Evolutionary conservation across 2,888 invertebrate genomes (phyloP), one percentile per base, ranked within the genome.

Genomic region (Ommatoiulus sabulosus): DNA sequence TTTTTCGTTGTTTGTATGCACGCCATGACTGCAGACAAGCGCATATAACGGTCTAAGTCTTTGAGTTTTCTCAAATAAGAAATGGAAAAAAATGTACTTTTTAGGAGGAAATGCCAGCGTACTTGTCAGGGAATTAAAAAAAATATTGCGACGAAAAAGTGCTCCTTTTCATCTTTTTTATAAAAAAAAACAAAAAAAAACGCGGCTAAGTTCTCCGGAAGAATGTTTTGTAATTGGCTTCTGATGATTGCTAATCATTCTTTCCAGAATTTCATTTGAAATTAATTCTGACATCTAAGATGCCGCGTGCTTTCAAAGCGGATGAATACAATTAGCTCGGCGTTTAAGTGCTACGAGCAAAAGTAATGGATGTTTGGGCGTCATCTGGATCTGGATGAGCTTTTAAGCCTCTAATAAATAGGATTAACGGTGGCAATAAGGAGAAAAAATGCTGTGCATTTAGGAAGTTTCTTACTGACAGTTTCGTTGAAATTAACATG

Each of bases 241-340:
- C 72, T 72, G 72, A 72, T 24, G 72, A 72, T 72, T 72, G 72
- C n/a, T 72, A 72, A 72, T 72, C 72, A 72, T 72, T 72, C 72
- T 72, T 8, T 24, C 24, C 20, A 24, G 24, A 72, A 72, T 72
- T 72, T 72, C 24, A 72, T 72, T 72, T n/a, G 24, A 72, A 72
- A 72, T 72, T 72, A 72, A 72, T 72, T 72, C 10, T 24, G 72
- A 72, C 72, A 24, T 72, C 72, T 72, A 24, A 72, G 24, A 72
- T 24, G n/a, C 72, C 72, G 24, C 72, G 24, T 12, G 72, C 24
- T 72, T 72, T 72, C 72, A 72, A 24, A 72, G 72, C 72, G 72
- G 72, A 72, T 72, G 72, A 72, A 72, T 72, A 24, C 72, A 72
- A 72, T 72, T 72, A 72, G 24, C 72, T 20, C 12, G 24, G 24